phyloP scores from a whole-genome alignment of 2,797 vertebrate genomes.

The Schizopygopsis malacanthus region DNA sequence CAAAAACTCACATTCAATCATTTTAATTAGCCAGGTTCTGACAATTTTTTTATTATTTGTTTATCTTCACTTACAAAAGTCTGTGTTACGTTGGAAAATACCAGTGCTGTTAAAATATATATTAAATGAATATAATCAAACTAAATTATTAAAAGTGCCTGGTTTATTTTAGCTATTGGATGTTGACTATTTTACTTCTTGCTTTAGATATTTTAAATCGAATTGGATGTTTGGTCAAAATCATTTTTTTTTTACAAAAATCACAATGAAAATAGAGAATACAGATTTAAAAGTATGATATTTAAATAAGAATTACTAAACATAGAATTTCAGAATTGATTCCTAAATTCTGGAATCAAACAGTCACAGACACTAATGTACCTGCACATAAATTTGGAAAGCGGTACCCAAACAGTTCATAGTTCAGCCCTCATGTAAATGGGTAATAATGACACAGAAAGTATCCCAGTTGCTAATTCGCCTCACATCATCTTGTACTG shows the following conservation, averaged over 20 bases:
- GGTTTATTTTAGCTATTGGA: not conserved
- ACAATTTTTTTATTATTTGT: not conserved
- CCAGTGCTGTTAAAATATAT: not conserved
- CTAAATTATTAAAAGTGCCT: not conserved
- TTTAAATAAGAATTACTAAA: not conserved
- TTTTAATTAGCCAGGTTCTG: not conserved
- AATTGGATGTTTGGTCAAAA: not conserved
- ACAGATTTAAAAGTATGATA: not conserved
- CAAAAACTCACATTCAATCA: not conserved
- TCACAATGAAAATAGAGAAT: not conserved
- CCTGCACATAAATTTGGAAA: no score
- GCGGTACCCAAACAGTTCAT: no score
- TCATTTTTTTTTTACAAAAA: not conserved
- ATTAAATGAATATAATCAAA: not conserved
- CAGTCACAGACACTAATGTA: not conserved
- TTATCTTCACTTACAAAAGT: not conserved
- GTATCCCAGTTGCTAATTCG: slow-evolving; percentile 1
- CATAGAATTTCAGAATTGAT: not conserved
- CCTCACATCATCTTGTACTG: slow-evolving; percentile 61
- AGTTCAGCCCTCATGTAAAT: slow-evolving; percentile 6
- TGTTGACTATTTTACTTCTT: not conserved
- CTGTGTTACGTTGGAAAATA: not conserved
- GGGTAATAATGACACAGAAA: not conserved
- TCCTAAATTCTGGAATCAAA: not conserved
- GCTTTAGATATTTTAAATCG: not conserved